phyloP scores from a whole-genome alignment of 2,797 vertebrate species.

The Diglossa cyanea region DNA sequence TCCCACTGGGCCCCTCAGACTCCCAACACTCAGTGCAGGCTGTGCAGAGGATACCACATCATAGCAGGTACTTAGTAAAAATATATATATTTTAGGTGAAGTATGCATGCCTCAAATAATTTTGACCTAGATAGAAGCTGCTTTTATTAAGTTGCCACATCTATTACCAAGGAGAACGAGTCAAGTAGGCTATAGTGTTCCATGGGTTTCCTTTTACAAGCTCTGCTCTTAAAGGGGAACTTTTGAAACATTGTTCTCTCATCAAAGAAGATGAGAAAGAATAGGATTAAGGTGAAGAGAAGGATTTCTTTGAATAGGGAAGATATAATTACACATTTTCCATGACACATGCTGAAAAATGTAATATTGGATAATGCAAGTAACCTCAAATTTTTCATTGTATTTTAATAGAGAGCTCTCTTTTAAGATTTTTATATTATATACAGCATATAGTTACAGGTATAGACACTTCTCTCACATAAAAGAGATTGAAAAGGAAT shows the following conservation, averaged over 20 bases:
- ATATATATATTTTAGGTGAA: background rate
- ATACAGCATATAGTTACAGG: background rate
- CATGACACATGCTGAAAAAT: constrained; percentile 39
- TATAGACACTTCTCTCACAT: constrained; percentile 26
- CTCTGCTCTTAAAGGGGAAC: constrained; percentile 52
- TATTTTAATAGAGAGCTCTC: constrained; percentile 53
- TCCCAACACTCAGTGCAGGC: background rate
- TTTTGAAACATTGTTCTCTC: constrained; percentile 52
- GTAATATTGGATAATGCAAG: constrained; percentile 60
- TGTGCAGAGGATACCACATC: background rate
- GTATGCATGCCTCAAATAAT: constrained; percentile 43
- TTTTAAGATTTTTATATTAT: constrained; percentile 49
- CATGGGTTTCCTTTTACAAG: constrained; percentile 45
- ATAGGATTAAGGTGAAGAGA: constrained; percentile 63
- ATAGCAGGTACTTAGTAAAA: background rate
- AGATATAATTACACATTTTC: constrained; percentile 61
- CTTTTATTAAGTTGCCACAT: constrained; percentile 53
- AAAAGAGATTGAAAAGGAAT: constrained; percentile 60
- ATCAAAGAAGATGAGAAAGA: constrained; percentile 58
- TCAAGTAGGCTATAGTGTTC: constrained; percentile 34
- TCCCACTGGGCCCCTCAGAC: background rate
- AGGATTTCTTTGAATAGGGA: constrained; percentile 24
- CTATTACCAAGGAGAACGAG: constrained; percentile 29
- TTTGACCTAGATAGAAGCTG: constrained; percentile 41
- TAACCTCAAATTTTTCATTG: constrained; percentile 51